Base-by-base conservation (phyloP, 2,797 vertebrate genomes). In the Periparus ater region DNA sequence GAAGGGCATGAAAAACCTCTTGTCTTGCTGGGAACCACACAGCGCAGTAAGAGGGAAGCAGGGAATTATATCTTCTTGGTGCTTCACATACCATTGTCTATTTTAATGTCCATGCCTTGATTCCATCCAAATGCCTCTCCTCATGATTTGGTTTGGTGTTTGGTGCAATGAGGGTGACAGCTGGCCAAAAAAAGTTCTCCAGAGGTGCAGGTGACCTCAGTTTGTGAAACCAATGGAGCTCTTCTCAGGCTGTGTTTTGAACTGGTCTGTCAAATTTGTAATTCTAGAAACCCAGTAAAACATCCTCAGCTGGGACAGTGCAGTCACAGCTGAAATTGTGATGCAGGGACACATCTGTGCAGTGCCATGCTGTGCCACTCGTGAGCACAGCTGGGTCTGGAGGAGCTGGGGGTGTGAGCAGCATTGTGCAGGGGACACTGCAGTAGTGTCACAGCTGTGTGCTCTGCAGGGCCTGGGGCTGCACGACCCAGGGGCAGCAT, bases 401-500 rank as follows among this genome's bases (percentile, higher is more conserved):
- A 72, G 55, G 80, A 65, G 85, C 91, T 72, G 76, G 42, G 32
- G 34, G 45, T 92, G 75, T 83, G 66, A 86, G 93, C 73, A 95
- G 88, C 93, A 71, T 57, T 95, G 94, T 96, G 82, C 61, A 78
- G 54, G 54, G 20, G 44, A 91, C 90, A 82, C 79, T 88, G 85
- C 47, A 44, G 21, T 1, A 70, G 71, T 76, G 94, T 76, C 45
- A 1, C 60, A 62, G 55, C 76, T 83, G 57, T 44, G 45, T 61
- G 30, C 54, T 38, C 60, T 85, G 75, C 48, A 63, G 29, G 67
- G 36, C 32, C 71, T 51, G 68, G 19, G 48, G 38, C 79, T 72
- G 48, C 5, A 20, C 5, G 2, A 32, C 12, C 25, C 36, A 6
- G 18, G 38, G 38, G 12, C 38, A 73, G 13, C 58, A 4, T 0